Conservation (phyloP, 2,888 invertebrate species). For the Acrobasis repandana region DNA sequence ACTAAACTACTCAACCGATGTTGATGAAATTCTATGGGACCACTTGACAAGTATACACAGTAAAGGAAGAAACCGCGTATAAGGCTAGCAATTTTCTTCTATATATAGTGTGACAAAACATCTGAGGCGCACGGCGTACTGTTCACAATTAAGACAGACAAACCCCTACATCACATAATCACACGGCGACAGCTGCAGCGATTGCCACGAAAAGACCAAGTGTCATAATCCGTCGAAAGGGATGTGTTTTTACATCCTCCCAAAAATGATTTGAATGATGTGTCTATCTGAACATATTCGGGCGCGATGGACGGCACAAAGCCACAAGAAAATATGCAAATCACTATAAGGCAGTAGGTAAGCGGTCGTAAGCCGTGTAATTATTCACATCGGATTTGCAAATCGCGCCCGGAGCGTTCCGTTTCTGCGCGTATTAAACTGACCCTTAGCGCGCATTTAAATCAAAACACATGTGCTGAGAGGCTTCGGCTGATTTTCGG, state of each 20-base stretch:
- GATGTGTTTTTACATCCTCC: background rate
- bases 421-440: slow-evolving; percentile 75
- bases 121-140: too few relatives aligned
- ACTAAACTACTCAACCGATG: too few relatives aligned
- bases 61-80: too few relatives aligned
- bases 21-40: too few relatives aligned
- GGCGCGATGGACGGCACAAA: slow-evolving; percentile 57
- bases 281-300: slow-evolving; percentile 41
- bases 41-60: too few relatives aligned
- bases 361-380: slow-evolving; percentile 81
- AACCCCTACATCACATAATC: too few relatives aligned
- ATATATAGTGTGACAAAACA: too few relatives aligned
- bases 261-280: slow-evolving; percentile 10
- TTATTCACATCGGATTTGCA: slow-evolving; percentile 82
- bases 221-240: background rate
- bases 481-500: slow-evolving; percentile 79
- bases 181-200: background rate
- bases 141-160: too few relatives aligned
- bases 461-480: slow-evolving; percentile 82
- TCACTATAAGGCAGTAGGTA: slow-evolving; percentile 81
- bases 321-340: slow-evolving; percentile 82
- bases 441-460: slow-evolving; percentile 78
- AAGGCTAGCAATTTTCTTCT: too few relatives aligned
- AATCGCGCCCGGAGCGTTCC: slow-evolving; percentile 76
- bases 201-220: background rate